Base-by-base conservation (phyloP, 2,797 vertebrate genomes). In the Prionace glauca region DNA sequence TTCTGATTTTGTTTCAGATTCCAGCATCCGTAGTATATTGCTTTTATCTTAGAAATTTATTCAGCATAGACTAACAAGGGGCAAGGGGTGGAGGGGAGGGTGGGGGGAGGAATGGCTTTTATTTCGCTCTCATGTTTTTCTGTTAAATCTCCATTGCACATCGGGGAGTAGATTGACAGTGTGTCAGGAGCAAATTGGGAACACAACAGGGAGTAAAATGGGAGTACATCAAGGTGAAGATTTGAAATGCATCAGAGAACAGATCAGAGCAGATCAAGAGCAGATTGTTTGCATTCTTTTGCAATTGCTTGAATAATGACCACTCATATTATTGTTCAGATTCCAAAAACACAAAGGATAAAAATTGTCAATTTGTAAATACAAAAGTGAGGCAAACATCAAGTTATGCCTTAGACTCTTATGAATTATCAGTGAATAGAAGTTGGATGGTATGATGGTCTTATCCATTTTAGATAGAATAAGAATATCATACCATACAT, bases 171-270 rank as follows among this genome's bases (percentile, higher is more conserved):
- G 62, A 92, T 67, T 67, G 62, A 92, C 16, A 36, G 20, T n/a
- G n/a, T 20, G 90, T 92, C 90, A 92, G n/a, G 60, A 36, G n/a
- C 62, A 92, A n/a, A 92, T 41, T 67, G 90, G 18, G 90, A 92
- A 24, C 90, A 92, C 62, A 67, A 67, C 62, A 91, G 88, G 62
- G 60, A 91, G 32, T 32, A 91, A 32, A 67, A n/a, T 91, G n/a
- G 18, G 32, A 91, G 88, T 67, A 91, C 24, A 67, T 36, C 90
- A 67, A n/a, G 90, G 62, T 36, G 62, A 65, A 92, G 62, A 67
- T 92, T 92, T 67, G 32, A 92, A 92, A 67, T 92, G 62, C 90
- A 69, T 92, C 62, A 92, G n/a, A 20, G 90, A 41, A 92, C 90
- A 67, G 20, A 9, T 84, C 81, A 20, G 20, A 45, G 41, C 81